phyloP scores from a whole-genome alignment of 2,113 vertebrate genomes.

The Vanacampus margaritifer region DNA sequence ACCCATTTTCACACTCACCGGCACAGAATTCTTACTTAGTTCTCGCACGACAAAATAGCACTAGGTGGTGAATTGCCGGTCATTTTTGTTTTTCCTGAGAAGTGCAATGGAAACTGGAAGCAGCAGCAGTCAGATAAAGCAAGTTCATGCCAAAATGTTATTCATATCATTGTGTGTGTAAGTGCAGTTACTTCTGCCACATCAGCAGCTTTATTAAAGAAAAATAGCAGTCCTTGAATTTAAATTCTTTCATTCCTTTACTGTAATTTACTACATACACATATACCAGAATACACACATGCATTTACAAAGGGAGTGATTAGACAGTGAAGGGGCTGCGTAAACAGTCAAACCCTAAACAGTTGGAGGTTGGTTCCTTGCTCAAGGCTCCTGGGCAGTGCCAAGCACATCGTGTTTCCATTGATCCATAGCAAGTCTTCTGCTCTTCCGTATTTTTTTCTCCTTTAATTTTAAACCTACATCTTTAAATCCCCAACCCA shows the following conservation, averaged over 20 bases:
- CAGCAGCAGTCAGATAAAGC: neutral
- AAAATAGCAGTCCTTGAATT: neutral
- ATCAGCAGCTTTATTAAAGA: neutral
- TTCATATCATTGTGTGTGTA: neutral
- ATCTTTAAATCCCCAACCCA: neutral
- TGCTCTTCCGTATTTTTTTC: neutral
- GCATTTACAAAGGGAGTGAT: neutral
- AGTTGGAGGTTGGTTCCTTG: neutral
- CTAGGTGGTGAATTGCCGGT: too few species aligned
- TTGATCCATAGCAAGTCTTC: neutral
- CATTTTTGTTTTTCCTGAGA: too few species aligned
- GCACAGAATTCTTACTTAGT: too few species aligned
- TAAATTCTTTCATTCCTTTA: neutral
- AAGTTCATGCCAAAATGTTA: neutral
- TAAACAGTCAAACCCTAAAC: constrained; percentile 5
- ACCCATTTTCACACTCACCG: too few species aligned
- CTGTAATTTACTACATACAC: neutral
- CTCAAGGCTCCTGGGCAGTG: neutral
- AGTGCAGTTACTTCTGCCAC: neutral
- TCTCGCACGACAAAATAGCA: too few species aligned
- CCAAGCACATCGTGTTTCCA: neutral
- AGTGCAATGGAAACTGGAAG: neutral
- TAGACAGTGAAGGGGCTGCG: neutral
- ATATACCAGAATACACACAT: neutral
- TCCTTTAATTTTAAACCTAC: neutral